These are phyloP conservation scores for Noctuana brunneofusca DNA, from an alignment of 2,888 invertebrate genomes.

Conservation along the genomic window DNA sequence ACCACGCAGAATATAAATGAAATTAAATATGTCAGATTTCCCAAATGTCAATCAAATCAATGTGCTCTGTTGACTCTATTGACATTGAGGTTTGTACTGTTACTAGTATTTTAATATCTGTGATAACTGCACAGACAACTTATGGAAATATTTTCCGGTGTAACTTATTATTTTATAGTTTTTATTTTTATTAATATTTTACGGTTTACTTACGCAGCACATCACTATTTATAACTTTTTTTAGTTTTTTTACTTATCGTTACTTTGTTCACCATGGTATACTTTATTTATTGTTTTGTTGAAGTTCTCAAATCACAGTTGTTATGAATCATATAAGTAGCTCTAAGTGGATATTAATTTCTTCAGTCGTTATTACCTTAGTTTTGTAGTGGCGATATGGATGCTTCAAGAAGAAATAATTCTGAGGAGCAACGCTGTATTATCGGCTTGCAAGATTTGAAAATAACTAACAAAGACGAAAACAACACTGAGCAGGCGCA, in stretches of 20 bases:
- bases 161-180: no score
- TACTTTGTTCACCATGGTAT: not conserved
- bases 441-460: slow-evolving; percentile 78
- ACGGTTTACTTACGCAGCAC: not conserved
- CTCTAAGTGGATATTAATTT: slow-evolving; percentile 37
- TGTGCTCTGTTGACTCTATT: no score
- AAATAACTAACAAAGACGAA: slow-evolving; percentile 77
- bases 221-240: not conserved
- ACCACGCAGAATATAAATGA: no score
- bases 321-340: slow-evolving; percentile 48
- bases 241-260: no score
- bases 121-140: no score
- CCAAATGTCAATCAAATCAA: no score
- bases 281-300: slow-evolving; percentile 43
- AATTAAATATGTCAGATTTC: no score
- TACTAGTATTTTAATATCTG: no score
- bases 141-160: no score
- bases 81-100: no score
- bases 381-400: slow-evolving; percentile 53
- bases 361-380: slow-evolving; percentile 34
- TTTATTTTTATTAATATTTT: no score
- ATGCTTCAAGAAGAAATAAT: slow-evolving; percentile 70
- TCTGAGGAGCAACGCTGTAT: slow-evolving; percentile 75
- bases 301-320: slow-evolving; percentile 43
- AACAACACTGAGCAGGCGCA: slow-evolving; percentile 80